phyloP scores from a whole-genome alignment of 2,113 vertebrate genomes.

The Mystacornis crossleyi region DNA sequence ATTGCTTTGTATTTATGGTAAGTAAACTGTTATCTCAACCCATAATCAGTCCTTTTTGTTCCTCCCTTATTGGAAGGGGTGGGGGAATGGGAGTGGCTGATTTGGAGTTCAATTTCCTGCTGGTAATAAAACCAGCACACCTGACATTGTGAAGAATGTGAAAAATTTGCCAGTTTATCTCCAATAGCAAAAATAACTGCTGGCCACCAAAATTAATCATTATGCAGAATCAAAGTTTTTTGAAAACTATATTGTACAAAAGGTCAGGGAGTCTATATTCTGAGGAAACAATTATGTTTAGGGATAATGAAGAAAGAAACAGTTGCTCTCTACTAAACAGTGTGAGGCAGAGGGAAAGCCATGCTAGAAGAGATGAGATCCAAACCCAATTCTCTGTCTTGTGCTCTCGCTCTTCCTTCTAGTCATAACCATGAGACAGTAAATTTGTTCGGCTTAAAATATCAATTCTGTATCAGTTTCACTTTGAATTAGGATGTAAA shows the following conservation, averaged over 20 bases:
- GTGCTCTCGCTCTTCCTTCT: not conserved
- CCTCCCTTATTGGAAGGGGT: rapidly evolving
- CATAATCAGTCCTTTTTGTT: not conserved
- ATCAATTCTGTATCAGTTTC: not conserved
- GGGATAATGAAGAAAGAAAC: not conserved
- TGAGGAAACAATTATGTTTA: not conserved
- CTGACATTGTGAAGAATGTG: not conserved
- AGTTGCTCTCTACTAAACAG: not conserved
- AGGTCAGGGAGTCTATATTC: not conserved
- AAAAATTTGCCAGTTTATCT: not conserved
- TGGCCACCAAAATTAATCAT: not conserved
- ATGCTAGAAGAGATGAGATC: not conserved
- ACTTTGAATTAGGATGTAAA: not conserved
- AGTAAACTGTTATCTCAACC: not conserved
- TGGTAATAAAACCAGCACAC: not conserved
- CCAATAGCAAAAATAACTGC: not conserved
- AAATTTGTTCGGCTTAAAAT: not conserved
- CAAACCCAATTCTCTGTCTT: not conserved
- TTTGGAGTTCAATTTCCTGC: not conserved
- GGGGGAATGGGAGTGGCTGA: not conserved
- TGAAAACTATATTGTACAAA: not conserved
- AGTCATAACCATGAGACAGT: not conserved
- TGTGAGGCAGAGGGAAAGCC: not conserved
- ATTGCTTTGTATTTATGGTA: not conserved
- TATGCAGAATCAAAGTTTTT: not conserved